Evolutionary conservation across 2,888 invertebrate genomes (phyloP), one percentile per base, ranked within the genome.

Genomic region (Synanthedon vespiformis): DNA sequence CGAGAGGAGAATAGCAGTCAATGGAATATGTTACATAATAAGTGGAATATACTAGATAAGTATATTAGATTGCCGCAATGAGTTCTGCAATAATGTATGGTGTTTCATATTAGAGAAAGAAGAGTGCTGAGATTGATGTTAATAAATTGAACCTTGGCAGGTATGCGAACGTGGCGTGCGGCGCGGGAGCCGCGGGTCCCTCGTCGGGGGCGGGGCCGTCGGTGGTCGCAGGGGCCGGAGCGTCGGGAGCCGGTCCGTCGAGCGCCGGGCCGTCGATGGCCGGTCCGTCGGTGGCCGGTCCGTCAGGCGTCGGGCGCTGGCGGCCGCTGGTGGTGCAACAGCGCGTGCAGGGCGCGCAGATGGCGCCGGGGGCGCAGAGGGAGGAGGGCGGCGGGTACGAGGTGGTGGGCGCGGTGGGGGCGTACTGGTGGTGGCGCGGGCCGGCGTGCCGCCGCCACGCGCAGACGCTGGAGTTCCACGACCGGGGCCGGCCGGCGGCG

Each of bases 381-480:
- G 52, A 54, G 52, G 61, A 60, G 22, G 61, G 61, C 51, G 61
- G 60, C 54, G 60, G 59, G 50, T 64, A 62, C 62, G 66, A 60
- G 59, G 58, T 61, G 55, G 62, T 60, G 55, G 60, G 57, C 57
- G 57, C 55, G 61, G 55, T 58, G 44, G 61, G 63, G 60, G 58
- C 57, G 48, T 51, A 61, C 54, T 44, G 55, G 55, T 50, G 50
- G 52, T 56, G 56, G 50, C 61, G 57, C 53, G 62, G 56, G 56
- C 57, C 58, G 3, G 12, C 34, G 1, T 12, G 13, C 34, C 27
- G 65, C 64, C 58, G 63, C 59, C 61, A 65, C 58, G 67, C 72
- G 60, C 77, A 80, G 73, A 74, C 74, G 69, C 76, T 75, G 54
- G 87, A 73, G 72, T 80, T 71, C 70, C 77, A 71, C 72, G 73